phyloP scores from a whole-genome alignment of 2,113 vertebrate species.

The Gopherus flavomarginatus region DNA sequence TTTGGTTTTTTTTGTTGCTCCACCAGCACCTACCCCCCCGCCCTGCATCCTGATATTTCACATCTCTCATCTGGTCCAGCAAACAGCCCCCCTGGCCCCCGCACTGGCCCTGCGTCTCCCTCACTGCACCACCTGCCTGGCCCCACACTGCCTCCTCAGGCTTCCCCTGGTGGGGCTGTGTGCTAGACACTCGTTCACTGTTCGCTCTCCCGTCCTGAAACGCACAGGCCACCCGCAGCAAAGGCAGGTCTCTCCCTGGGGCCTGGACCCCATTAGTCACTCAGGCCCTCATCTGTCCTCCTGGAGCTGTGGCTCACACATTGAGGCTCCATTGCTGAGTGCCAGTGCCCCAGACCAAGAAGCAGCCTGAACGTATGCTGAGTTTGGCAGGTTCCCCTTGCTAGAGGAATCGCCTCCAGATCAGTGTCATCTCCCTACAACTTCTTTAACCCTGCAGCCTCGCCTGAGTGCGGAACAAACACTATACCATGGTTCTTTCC shows the following conservation, averaged over 20 bases:
- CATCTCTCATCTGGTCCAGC: too few relatives aligned
- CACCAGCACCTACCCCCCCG: too few relatives aligned
- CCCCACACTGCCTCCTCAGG: not conserved
- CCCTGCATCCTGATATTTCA: too few relatives aligned
- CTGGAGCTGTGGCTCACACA: not conserved
- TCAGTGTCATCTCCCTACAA: not conserved
- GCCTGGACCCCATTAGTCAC: constrained; percentile 23
- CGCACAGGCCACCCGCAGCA: not conserved
- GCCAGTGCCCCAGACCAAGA: not conserved
- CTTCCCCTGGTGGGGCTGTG: not conserved
- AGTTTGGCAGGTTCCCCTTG: constrained; percentile 5
- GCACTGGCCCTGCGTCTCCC: too few relatives aligned
- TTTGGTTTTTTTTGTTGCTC: too few relatives aligned
- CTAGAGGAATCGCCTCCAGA: not conserved
- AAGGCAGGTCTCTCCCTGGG: not conserved
- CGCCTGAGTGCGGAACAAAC: constrained; percentile 35
- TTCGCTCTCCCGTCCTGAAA: not conserved
- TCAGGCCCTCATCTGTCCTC: constrained; percentile 40
- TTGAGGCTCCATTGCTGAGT: not conserved
- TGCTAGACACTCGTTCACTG: not conserved
- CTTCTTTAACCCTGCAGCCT: constrained; percentile 47
- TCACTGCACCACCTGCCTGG: not conserved
- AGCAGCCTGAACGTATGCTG: not conserved
- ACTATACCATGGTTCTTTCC: constrained; percentile 57
- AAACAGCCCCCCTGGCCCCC: too few relatives aligned